These are phyloP conservation scores for Echinarachnius parma DNA, from an alignment of 53 echinoderm and acorn worm genomes.

Conservation along the genomic window DNA sequence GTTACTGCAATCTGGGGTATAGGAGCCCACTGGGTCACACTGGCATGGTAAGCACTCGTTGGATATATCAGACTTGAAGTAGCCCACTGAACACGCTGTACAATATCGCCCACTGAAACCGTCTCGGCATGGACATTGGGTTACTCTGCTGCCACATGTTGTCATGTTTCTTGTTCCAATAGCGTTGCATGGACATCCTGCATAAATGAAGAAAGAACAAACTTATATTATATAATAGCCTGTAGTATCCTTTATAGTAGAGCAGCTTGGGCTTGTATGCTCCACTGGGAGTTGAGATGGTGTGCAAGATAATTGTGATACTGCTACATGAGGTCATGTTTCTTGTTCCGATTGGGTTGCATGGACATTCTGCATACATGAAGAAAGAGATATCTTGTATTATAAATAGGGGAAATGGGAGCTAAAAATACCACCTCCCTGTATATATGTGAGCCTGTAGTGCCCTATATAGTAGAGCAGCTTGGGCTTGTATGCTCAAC, in stretches of 20 bases:
- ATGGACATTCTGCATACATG: slow-evolving; percentile 52
- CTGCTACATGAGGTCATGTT: slow-evolving; percentile 47
- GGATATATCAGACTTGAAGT: slow-evolving; percentile 17
- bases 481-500: no score
- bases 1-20: slow-evolving; percentile 31
- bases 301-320: no score
- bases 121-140: slow-evolving; percentile 33
- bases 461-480: no score
- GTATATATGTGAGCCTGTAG: no score
- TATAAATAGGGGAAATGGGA: no score
- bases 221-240: no score
- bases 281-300: no score
- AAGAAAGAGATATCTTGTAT: no score
- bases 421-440: no score
- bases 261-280: no score
- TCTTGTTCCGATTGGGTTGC: slow-evolving; percentile 32
- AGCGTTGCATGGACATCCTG: slow-evolving; percentile 54
- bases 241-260: no score
- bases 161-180: slow-evolving; percentile 35
- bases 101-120: slow-evolving; percentile 46
- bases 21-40: slow-evolving; percentile 48
- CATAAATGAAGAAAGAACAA: background rate
- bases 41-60: slow-evolving; percentile 40
- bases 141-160: slow-evolving; percentile 41
- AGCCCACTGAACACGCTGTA: slow-evolving; percentile 37